A percentile compares a stretch with the other conserved stretches of the same genome.
phyloP scores from a whole-genome alignment of 2,888 invertebrate species.

The Fragum fragum region DNA sequence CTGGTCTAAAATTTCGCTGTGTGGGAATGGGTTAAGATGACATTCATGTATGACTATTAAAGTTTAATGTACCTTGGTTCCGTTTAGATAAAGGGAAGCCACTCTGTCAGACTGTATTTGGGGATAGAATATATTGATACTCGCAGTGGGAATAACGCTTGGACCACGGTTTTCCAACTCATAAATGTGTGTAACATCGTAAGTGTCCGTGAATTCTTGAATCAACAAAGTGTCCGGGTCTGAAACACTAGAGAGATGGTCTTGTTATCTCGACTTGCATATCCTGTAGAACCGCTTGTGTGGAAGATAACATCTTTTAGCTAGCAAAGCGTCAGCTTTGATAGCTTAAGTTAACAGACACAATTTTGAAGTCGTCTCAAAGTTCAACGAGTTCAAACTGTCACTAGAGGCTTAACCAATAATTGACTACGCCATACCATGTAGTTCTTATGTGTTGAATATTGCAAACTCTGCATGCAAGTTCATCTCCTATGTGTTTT shows the following conservation, averaged over 20 bases:
- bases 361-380: too few species aligned
- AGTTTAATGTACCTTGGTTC: background rate
- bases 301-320: too few species aligned
- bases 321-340: too few species aligned
- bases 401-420: too few species aligned
- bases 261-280: background rate
- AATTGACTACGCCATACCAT: background rate
- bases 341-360: too few species aligned
- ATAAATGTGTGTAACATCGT: slow-evolving; percentile 64
- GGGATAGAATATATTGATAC: slow-evolving; percentile 42
- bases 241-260: slow-evolving; percentile 56
- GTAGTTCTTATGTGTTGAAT: background rate
- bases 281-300: too few species aligned
- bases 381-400: too few species aligned
- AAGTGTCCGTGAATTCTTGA: slow-evolving; percentile 33
- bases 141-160: slow-evolving; percentile 68
- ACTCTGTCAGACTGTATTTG: slow-evolving; percentile 6
- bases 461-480: too few species aligned
- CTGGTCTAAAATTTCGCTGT: too few species aligned
- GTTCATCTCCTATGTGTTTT: too few species aligned
- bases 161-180: slow-evolving; percentile 73
- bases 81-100: slow-evolving; percentile 40
- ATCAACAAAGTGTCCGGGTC: slow-evolving; percentile 64
- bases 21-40: too few species aligned
- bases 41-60: too few species aligned